Evolutionary conservation across 2,113 vertebrate genomes (phyloP).

Genomic region (Bos taurus): DNA sequence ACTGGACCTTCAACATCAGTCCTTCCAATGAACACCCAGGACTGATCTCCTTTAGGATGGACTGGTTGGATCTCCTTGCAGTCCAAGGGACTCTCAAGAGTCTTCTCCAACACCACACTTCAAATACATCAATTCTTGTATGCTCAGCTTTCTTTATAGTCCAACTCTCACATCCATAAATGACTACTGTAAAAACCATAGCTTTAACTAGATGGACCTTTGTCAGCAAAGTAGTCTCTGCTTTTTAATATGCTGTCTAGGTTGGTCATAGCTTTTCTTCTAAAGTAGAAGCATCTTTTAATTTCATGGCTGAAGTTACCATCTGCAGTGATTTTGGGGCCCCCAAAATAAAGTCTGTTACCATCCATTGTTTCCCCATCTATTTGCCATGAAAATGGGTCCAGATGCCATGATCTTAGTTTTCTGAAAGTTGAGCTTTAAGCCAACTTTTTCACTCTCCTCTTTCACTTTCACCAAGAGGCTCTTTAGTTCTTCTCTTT

Average conservation of each 20-base stretch:
- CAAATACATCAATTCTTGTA: not conserved
- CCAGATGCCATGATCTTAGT: not conserved
- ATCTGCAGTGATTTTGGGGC: not conserved
- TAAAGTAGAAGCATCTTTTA: not conserved
- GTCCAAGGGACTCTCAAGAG: not conserved
- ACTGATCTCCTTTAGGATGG: not conserved
- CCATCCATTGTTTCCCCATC: not conserved
- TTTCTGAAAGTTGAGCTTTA: not conserved
- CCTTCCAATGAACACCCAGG: not conserved
- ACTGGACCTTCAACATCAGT: not conserved
- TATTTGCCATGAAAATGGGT: not conserved
- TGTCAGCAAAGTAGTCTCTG: not conserved
- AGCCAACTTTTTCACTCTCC: not conserved
- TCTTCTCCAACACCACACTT: not conserved
- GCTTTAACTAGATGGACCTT: not conserved
- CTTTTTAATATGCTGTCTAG: not conserved
- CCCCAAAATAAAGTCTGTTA: not conserved
- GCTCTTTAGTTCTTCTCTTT: not conserved
- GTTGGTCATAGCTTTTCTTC: not conserved
- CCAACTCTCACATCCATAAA: not conserved
- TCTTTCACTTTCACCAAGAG: not conserved
- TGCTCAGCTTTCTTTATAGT: not conserved
- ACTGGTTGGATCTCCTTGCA: not conserved
- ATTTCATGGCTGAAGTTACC: not conserved
- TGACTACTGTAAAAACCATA: not conserved